Evolutionary conservation across 2,113 vertebrate species (phyloP).

Genomic region (Ctenomys sociabilis): DNA sequence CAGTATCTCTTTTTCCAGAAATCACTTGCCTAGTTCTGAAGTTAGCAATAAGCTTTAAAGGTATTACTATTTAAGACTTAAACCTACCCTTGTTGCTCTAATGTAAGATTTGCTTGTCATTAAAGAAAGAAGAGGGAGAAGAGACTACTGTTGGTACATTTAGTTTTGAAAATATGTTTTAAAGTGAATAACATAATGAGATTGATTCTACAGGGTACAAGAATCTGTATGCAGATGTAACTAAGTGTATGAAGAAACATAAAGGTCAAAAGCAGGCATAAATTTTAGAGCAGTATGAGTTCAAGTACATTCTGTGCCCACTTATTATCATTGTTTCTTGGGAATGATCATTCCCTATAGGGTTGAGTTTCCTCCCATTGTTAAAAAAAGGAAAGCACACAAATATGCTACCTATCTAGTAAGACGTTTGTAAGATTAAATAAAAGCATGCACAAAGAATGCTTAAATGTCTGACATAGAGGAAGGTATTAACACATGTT

Average conservation of each 20-base stretch:
- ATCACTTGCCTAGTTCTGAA: neutral
- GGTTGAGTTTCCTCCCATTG: slow-evolving; percentile 1
- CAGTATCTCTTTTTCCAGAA: slow-evolving; percentile 18
- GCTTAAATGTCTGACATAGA: slow-evolving; percentile 33
- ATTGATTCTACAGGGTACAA: neutral
- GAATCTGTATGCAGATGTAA: neutral
- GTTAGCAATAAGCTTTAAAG: slow-evolving; percentile 8
- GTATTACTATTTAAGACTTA: neutral
- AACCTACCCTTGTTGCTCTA: neutral
- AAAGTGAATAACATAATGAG: neutral
- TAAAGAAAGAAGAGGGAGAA: neutral
- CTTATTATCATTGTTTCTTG: neutral
- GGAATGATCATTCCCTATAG: neutral
- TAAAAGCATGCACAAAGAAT: neutral
- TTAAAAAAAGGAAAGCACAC: slow-evolving; percentile 38
- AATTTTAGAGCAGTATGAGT: neutral
- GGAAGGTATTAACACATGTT: slow-evolving; percentile 15
- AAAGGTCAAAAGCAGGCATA: neutral
- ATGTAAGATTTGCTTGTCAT: neutral
- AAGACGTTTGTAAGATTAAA: slow-evolving; percentile 43
- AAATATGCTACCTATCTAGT: neutral
- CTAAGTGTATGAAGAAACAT: neutral
- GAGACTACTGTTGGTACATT: neutral
- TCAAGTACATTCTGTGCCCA: neutral
- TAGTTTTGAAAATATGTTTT: neutral